phyloP scores from a whole-genome alignment of 2,888 invertebrate species.

The Cataglyphis albicans region DNA sequence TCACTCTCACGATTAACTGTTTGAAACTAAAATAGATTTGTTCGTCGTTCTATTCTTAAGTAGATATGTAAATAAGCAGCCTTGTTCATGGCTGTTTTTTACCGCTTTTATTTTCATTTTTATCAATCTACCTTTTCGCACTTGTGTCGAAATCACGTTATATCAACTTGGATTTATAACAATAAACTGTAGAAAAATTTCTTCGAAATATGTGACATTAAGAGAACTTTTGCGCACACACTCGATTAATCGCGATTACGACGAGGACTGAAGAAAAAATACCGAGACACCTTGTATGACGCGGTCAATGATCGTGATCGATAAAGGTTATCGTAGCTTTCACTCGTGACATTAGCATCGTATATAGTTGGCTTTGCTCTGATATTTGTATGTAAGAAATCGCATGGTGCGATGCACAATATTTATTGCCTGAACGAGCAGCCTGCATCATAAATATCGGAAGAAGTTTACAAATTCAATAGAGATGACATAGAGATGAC shows the following conservation, averaged over 20 bases:
- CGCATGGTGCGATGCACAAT: not conserved
- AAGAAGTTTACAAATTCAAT: conserved; percentile 40
- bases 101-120: not conserved
- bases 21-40: not conserved
- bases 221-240: not conserved
- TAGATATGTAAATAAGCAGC: not conserved
- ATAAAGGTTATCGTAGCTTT: conserved; percentile 43
- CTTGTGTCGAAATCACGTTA: not conserved
- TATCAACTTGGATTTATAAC: not conserved
- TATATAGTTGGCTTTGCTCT: conserved; percentile 19
- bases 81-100: not conserved
- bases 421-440: conserved; percentile 25
- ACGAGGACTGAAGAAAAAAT: conserved; percentile 25
- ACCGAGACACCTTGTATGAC: conserved; percentile 31
- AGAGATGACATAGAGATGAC: not conserved
- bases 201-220: conserved; percentile 33
- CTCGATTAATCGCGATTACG: conserved; percentile 28
- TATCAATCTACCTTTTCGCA: not conserved
- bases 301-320: conserved; percentile 52
- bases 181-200: not conserved
- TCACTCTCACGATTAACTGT: not conserved
- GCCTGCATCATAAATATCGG: conserved; percentile 43
- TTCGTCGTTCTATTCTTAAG: not conserved
- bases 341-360: conserved; percentile 47
- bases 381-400: conserved; percentile 37